Percentiles rank a stretch among this genome's conserved stretches.
phyloP scores from a whole-genome alignment of 2,888 invertebrate species.

The Rotaria sp. region DNA sequence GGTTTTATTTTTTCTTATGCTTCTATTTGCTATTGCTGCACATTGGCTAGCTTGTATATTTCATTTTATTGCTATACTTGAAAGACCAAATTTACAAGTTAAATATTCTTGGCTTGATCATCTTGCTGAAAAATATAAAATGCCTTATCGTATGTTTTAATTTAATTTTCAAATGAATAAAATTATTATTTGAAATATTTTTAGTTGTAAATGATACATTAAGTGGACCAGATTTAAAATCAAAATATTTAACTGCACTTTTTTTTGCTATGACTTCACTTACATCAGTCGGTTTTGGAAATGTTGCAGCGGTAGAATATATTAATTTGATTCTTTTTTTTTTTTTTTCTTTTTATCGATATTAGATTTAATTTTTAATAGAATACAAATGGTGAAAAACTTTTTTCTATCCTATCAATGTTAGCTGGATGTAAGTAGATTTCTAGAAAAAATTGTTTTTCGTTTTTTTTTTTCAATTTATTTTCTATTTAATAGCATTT shows the following conservation, averaged over 20 bases:
- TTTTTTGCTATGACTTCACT: constrained; percentile 56
- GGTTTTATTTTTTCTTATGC: constrained; percentile 53
- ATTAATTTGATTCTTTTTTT: neutral
- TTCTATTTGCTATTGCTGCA: constrained; percentile 53
- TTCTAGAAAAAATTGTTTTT: neutral
- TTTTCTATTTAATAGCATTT: constrained; percentile 47
- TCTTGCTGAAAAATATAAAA: constrained; percentile 46
- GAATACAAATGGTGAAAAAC: constrained; percentile 55
- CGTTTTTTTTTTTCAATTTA: neutral
- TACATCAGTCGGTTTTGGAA: constrained; percentile 43
- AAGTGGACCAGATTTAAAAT: constrained; percentile 52
- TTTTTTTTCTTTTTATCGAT: neutral
- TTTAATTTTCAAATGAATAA: too few species aligned
- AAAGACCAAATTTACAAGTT: constrained; percentile 47
- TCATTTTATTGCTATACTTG: constrained; percentile 55
- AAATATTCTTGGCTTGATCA: constrained; percentile 52
- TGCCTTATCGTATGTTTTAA: constrained; percentile 28
- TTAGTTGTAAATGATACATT: constrained; percentile 48
- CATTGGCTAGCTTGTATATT: constrained; percentile 56
- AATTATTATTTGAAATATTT: neutral
- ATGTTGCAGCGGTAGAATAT: neutral
- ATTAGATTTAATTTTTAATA: constrained; percentile 44
- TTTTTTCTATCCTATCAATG: constrained; percentile 56
- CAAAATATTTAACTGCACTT: constrained; percentile 54
- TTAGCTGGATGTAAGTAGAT: constrained; percentile 52